Evolutionary conservation across 1,140 invertebrate genomes (phyloP).

Genomic region (Leptinotarsa texana): DNA sequence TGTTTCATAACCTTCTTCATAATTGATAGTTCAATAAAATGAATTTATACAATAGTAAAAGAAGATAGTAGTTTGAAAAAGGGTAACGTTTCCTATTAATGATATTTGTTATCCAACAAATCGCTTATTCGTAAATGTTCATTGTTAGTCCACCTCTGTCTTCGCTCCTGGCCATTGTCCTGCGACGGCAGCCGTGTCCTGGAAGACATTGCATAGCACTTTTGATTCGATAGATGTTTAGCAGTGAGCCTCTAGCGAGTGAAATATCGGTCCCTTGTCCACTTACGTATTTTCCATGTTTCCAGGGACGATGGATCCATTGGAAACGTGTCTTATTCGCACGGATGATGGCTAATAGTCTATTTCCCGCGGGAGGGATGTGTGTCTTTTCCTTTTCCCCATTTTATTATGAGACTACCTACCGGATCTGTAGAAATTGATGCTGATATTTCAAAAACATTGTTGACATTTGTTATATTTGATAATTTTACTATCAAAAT

Average conservation of each 20-base stretch:
- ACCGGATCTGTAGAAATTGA: not conserved
- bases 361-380: slow-evolving; percentile 37
- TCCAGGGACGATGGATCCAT: slow-evolving; percentile 30
- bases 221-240: slow-evolving; percentile 42
- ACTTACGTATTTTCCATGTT: slow-evolving; percentile 49
- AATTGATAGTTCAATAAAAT: no score
- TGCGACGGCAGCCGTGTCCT: slow-evolving; percentile 2
- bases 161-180: not conserved
- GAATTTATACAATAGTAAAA: no score
- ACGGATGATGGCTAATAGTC: slow-evolving; percentile 38
- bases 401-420: slow-evolving; percentile 12
- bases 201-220: slow-evolving; percentile 44
- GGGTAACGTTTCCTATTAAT: no score
- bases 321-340: slow-evolving; percentile 34
- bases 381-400: not conserved
- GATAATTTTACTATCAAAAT: no score
- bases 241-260: slow-evolving; percentile 40
- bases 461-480: no score
- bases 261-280: slow-evolving; percentile 51
- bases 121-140: no score
- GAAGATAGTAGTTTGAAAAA: no score
- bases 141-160: not conserved
- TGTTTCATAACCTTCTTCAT: no score
- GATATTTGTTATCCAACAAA: no score
- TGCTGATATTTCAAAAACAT: no score